Percentiles rank a stretch among this genome's conserved stretches.
Evolutionary conservation across 1,140 invertebrate genomes (phyloP).

Genomic region (Trachymyrmex cornetzi): DNA sequence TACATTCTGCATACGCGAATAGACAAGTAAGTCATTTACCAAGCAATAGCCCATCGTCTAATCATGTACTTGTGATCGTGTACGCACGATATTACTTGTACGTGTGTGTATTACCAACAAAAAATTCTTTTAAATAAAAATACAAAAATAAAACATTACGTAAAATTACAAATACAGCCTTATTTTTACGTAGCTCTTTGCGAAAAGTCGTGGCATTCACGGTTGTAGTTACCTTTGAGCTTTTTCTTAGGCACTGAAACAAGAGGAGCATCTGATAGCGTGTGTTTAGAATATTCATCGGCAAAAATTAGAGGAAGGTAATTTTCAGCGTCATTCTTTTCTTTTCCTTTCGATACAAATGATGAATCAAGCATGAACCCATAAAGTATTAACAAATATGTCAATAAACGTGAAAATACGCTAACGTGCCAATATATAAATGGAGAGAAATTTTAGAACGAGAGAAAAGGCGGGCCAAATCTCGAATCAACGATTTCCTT

Average conservation of each 20-base stretch:
- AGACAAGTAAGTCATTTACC: constrained; percentile 18
- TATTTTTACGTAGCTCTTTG: constrained; percentile 71
- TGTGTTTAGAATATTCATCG: constrained; percentile 86
- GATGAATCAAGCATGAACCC: constrained; percentile 17
- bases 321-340: constrained; percentile 36
- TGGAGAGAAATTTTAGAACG: constrained; percentile 50
- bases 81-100: constrained; percentile 69
- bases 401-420: constrained; percentile 62
- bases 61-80: constrained; percentile 58
- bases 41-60: constrained; percentile 25
- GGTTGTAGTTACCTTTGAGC: constrained; percentile 89
- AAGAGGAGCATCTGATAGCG: constrained; percentile 88
- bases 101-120: constrained; percentile 62
- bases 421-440: constrained; percentile 63
- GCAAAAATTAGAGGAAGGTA: constrained; percentile 77
- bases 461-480: constrained; percentile 45
- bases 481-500: constrained; percentile 45
- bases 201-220: constrained; percentile 67
- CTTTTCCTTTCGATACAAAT: constrained; percentile 26
- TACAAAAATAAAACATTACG: constrained; percentile 74
- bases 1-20: constrained; percentile 9
- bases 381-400: constrained; percentile 54
- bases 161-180: constrained; percentile 71
- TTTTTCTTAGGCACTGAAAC: constrained; percentile 92
- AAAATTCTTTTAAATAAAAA: constrained; percentile 76